These are phyloP conservation scores for Lepilemur ruficaudatus DNA, from an alignment of 2,797 vertebrate genomes.

Conservation along the genomic window DNA sequence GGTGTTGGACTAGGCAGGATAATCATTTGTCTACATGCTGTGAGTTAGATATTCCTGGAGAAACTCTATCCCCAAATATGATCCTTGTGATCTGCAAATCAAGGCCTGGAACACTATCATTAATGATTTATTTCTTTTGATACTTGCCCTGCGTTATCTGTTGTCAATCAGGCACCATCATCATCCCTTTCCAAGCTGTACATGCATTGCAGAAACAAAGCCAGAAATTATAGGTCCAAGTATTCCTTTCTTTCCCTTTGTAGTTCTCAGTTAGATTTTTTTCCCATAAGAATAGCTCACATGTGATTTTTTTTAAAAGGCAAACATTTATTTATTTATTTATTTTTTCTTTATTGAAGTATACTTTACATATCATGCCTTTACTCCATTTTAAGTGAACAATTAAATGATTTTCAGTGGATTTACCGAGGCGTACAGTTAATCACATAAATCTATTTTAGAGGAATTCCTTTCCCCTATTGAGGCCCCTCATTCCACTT, in stretches of 20 bases:
- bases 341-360: too few relatives aligned
- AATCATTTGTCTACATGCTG: not conserved
- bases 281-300: not conserved
- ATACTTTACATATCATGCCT: too few relatives aligned
- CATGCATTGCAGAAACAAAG: not conserved
- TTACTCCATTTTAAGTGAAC: too few relatives aligned
- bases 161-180: not conserved
- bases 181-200: not conserved
- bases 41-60: not conserved
- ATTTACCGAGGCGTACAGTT: too few relatives aligned
- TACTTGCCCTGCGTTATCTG: not conserved
- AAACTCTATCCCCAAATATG: not conserved
- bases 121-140: not conserved
- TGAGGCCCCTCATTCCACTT: too few relatives aligned
- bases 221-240: not conserved
- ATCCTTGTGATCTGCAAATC: not conserved
- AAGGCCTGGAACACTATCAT: not conserved
- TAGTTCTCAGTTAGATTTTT: not conserved
- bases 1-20: not conserved
- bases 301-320: not conserved
- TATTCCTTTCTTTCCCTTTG: not conserved
- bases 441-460: too few relatives aligned
- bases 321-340: too few relatives aligned
- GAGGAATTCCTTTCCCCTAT: too few relatives aligned
- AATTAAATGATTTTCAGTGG: too few relatives aligned